Evolutionary conservation across 1,140 invertebrate genomes (phyloP), one percentile per base, ranked within the genome.

Genomic region (Pseudomyrmex gracilis): DNA sequence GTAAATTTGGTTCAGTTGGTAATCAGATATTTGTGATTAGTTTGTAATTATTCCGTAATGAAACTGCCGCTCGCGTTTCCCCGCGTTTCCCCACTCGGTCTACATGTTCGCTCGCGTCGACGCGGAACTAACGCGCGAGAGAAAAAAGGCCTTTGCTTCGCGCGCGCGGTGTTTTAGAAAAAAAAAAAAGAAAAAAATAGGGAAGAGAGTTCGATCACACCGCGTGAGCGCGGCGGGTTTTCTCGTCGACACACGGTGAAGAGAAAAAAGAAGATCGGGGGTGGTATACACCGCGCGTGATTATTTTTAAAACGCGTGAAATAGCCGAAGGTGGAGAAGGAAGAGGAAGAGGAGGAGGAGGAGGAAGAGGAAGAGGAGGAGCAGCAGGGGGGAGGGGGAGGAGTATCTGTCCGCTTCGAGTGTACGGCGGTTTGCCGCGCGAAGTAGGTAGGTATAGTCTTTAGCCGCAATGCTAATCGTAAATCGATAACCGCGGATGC

Each of bases 401-500:
- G n/a, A n/a, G n/a, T 58, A 73, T 24, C 8, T 17, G 13, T 57
- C 15, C 7, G 45, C n/a, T 64, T n/a, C 49, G 51, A 55, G n/a
- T 20, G 12, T 43, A 12, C 66, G 45, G 63, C n/a, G 58, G 58
- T 20, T 45, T 47, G 7, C 1, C 5, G 22, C 20, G 76, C 61
- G 24, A 73, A 55, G 34, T 34, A 34, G 5, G 47, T 55, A 47
- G 5, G 47, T 55, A 47, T 5, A 49, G 61, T 64, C 51, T 51
- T 73, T 66, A 73, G 47, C 64, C 63, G 71, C 66, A 57, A 87
- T 83, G 70, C 66, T 83, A 83, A 87, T 87, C 85, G 70, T 68
- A 86, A 87, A 87, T 86, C 85, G 85, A 87, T 87, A 87, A 47
- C 47, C 84, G 43, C 49, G 84, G 22, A 85, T 73, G 51, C 63